Evolutionary conservation across 1,140 invertebrate genomes (phyloP), one percentile per base, ranked within the genome.

Genomic region (Vanessa tameamea): DNA sequence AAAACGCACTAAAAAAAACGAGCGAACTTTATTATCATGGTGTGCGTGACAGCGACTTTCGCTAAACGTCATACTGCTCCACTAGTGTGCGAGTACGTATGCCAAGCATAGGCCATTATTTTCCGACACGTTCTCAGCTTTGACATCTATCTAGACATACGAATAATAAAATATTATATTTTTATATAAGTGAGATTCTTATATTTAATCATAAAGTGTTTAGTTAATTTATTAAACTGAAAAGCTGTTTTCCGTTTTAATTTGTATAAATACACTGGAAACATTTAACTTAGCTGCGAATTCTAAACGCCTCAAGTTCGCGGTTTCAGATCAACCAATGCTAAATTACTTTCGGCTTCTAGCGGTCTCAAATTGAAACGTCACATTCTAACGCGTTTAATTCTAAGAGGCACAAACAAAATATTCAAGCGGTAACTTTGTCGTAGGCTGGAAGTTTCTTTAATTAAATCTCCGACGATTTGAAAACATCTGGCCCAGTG

Each of bases 381-480:
- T 59, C 66, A 69, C 66, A 69, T 69, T 59, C 66, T 69, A 47
- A 69, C 57, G 66, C 70, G 57, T 61, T 61, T 61, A 61, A 61
- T 61, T 61, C 63, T 9, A 16, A 64, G 79, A 65, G 77, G 63
- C 76, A 80, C 79, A 81, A 84, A 84, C 81, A 80, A 82, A 81
- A 83, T 85, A 84, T 83, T 85, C 85, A 85, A 82, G 77, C 75
- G 74, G 73, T 67, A 87, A 87, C 79, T 85, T 82, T 72, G 79
- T 81, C 71, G 76, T 79, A 79, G 77, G 77, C 78, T 59, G 64
- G 75, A 86, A 86, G 71, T 86, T 87, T 77, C 72, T 85, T 86
- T 87, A 87, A 87, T 86, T 86, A 87, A 87, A 87, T 87, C 83
- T 85, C 77, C 76, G 77, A 80, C 81, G 76, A 84, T 86, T 87